Percentiles rank a stretch among this genome's conserved stretches.
Evolutionary conservation across 2,888 invertebrate genomes (phyloP).

Genomic region (Coleophora flavipennella): DNA sequence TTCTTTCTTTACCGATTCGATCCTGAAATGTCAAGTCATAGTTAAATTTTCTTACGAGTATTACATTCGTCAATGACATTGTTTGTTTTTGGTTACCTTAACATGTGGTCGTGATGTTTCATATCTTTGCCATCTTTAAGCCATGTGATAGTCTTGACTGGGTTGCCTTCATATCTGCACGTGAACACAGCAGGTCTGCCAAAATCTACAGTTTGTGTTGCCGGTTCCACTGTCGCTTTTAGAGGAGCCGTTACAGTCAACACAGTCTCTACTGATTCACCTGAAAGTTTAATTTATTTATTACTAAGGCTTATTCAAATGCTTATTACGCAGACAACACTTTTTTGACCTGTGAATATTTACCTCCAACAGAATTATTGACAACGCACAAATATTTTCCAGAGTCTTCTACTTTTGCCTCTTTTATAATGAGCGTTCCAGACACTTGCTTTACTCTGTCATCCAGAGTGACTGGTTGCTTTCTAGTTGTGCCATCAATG

Average conservation of each 20-base stretch:
- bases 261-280: constrained; percentile 93
- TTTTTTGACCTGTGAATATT: constrained; percentile 14
- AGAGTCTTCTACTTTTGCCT: constrained; percentile 92
- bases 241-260: constrained; percentile 93
- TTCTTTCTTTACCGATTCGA: constrained; percentile 92
- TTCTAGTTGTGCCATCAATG: constrained; percentile 87
- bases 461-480: constrained; percentile 90
- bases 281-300: constrained; percentile 62
- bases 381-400: constrained; percentile 96
- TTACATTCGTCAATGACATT: no score
- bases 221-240: constrained; percentile 90
- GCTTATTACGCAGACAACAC: no score
- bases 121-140: constrained; percentile 92
- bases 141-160: constrained; percentile 93
- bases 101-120: constrained; percentile 84
- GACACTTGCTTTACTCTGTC: constrained; percentile 94
- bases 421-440: constrained; percentile 92
- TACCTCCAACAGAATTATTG: constrained; percentile 91
- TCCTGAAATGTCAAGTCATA: constrained; percentile 55
- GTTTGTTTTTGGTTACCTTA: constrained; percentile 53
- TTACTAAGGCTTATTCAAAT: background rate
- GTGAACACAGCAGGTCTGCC: constrained; percentile 93
- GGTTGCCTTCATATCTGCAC: constrained; percentile 92
- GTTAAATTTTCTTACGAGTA: no score
- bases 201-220: constrained; percentile 93